Conservation (phyloP, 2,888 invertebrate genomes). For the Erebia aethiops region DNA sequence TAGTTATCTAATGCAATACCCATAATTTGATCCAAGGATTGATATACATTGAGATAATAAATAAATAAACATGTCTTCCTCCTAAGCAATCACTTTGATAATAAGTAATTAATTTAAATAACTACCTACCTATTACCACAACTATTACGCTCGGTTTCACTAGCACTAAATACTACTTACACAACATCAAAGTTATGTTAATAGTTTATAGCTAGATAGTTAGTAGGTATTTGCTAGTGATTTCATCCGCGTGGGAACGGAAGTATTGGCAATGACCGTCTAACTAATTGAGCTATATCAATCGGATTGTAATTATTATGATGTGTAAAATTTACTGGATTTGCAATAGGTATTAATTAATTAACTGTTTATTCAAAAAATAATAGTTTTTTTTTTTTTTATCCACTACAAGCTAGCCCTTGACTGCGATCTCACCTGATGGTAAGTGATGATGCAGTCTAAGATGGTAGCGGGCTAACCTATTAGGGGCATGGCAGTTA, state of each 20-base stretch:
- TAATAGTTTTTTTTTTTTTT: too few species aligned
- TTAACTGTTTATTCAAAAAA: too few species aligned
- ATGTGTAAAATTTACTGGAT: background rate
- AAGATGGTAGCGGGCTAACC: too few species aligned
- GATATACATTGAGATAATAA: background rate
- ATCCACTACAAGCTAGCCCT: too few species aligned
- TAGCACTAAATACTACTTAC: background rate
- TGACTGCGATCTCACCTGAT: too few species aligned
- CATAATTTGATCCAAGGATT: background rate
- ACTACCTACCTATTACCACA: background rate
- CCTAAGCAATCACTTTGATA: conserved; percentile 2
- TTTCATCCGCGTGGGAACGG: conserved; percentile 19
- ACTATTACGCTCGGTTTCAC: conserved; percentile 3
- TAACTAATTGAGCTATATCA: conserved; percentile 3
- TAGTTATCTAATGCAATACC: too few species aligned
- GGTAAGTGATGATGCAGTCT: too few species aligned
- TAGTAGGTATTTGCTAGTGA: background rate
- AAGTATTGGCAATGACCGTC: conserved; percentile 6
- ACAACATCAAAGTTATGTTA: background rate
- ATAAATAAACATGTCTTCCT: background rate
- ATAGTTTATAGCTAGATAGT: background rate
- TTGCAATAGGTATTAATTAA: background rate
- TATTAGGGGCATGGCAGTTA: too few species aligned
- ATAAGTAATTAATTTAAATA: background rate
- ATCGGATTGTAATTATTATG: conserved; percentile 1